Percentiles rank a stretch among this genome's conserved stretches.
Conservation (phyloP, 2,113 vertebrate genomes). For the Thunnus thynnus region DNA sequence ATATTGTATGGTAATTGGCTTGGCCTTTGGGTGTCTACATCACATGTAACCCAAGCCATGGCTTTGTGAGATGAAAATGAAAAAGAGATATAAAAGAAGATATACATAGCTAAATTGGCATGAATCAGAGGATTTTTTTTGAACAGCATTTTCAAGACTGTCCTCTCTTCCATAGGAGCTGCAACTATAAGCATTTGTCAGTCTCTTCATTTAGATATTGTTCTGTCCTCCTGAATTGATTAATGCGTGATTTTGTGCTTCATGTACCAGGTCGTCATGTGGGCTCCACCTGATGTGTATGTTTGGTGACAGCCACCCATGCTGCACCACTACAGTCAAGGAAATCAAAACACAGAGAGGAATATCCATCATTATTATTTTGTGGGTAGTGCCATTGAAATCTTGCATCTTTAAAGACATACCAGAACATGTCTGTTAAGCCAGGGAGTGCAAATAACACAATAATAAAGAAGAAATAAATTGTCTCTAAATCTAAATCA, state of each 20-base stretch:
- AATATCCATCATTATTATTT: slow-evolving; percentile 18
- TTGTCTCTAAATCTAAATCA: background rate
- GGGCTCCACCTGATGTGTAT: slow-evolving; percentile 45
- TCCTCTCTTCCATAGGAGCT: background rate
- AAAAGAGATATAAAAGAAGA: background rate
- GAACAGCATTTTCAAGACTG: background rate
- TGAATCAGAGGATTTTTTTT: background rate
- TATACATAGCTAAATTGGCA: background rate
- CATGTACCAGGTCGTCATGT: slow-evolving; percentile 27
- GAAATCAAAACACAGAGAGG: slow-evolving; percentile 24
- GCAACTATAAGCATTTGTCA: background rate
- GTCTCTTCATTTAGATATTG: background rate
- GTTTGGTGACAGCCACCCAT: slow-evolving; percentile 33
- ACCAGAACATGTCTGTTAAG: background rate
- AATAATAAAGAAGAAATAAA: background rate
- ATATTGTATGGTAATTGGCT: slow-evolving; percentile 28
- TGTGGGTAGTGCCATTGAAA: background rate
- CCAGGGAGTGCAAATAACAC: background rate
- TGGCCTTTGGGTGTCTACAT: slow-evolving; percentile 6
- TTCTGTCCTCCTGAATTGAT: slow-evolving; percentile 2
- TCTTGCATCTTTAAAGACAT: slow-evolving; percentile 9
- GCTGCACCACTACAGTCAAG: background rate
- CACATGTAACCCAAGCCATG: background rate
- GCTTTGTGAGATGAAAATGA: slow-evolving; percentile 21
- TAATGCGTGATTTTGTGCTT: slow-evolving; percentile 1